Evolutionary conservation across 1,140 invertebrate genomes (phyloP).

Genomic region (Eurosta solidaginis): DNA sequence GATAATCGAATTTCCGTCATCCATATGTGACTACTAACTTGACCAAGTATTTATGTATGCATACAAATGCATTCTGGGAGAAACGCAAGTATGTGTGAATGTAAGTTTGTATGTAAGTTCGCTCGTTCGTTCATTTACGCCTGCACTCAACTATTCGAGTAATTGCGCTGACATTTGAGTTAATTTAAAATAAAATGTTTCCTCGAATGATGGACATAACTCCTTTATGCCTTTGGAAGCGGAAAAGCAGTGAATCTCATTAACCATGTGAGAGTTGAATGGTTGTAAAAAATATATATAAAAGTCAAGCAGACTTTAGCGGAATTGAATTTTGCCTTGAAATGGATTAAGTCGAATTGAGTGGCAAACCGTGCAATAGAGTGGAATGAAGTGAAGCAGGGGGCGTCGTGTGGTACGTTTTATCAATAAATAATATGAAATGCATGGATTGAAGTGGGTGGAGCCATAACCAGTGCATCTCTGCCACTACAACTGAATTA

Average conservation of each 20-base stretch:
- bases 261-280: background rate
- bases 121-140: too few species aligned
- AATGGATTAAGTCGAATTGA: background rate
- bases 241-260: slow-evolving; percentile 17
- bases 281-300: slow-evolving; percentile 20
- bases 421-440: slow-evolving; percentile 23
- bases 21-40: background rate
- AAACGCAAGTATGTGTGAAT: background rate
- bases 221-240: slow-evolving; percentile 16
- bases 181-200: slow-evolving; percentile 31
- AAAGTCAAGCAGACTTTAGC: slow-evolving; percentile 6
- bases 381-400: too few species aligned
- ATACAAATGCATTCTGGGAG: background rate
- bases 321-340: slow-evolving; percentile 10
- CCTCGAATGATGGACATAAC: slow-evolving; percentile 2
- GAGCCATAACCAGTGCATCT: background rate
- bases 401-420: background rate
- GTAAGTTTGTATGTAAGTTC: background rate
- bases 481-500: slow-evolving; percentile 21
- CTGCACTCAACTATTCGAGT: background rate
- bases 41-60: background rate
- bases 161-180: slow-evolving; percentile 29
- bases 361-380: background rate
- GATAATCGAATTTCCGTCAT: background rate
- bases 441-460: background rate